Percentiles rank a stretch among this genome's conserved stretches.
Conservation (phyloP, 2,888 invertebrate species). For the Metacarcinus magister region DNA sequence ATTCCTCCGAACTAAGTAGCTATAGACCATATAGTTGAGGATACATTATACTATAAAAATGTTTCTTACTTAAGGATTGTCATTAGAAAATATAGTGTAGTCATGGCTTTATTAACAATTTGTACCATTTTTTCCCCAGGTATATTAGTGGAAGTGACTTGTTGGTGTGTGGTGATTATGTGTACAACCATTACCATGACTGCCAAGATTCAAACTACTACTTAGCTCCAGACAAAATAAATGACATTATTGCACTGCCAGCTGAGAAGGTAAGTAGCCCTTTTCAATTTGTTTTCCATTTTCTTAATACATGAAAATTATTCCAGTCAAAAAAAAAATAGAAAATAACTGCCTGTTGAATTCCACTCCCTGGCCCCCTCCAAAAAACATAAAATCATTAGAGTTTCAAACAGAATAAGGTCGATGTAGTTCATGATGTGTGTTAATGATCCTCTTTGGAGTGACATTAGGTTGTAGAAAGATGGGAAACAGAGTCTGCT, state of each 20-base stretch:
- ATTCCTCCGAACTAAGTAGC: too few species aligned
- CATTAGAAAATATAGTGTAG: neutral
- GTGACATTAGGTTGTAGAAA: too few species aligned
- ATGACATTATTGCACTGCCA: conserved; percentile 91
- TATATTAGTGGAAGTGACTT: conserved; percentile 93
- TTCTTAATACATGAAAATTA: neutral
- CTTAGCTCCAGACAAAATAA: conserved; percentile 93
- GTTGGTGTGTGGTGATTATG: conserved; percentile 92
- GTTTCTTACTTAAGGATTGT: too few species aligned
- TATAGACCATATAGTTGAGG: too few species aligned
- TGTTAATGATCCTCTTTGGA: too few species aligned
- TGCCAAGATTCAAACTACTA: conserved; percentile 95
- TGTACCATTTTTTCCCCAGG: conserved; percentile 87
- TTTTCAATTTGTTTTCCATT: neutral
- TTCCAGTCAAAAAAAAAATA: neutral
- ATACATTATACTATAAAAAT: too few species aligned
- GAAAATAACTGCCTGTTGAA: too few species aligned
- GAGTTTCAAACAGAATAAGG: neutral
- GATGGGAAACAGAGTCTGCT: too few species aligned
- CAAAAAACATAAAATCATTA: neutral
- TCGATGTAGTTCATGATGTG: too few species aligned
- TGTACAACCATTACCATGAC: conserved; percentile 94
- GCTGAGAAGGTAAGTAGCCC: conserved; percentile 85
- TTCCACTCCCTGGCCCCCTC: too few species aligned
- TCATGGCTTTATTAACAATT: neutral